Base-by-base conservation (phyloP, 2,888 invertebrate genomes). In the Rapana venosa region DNA sequence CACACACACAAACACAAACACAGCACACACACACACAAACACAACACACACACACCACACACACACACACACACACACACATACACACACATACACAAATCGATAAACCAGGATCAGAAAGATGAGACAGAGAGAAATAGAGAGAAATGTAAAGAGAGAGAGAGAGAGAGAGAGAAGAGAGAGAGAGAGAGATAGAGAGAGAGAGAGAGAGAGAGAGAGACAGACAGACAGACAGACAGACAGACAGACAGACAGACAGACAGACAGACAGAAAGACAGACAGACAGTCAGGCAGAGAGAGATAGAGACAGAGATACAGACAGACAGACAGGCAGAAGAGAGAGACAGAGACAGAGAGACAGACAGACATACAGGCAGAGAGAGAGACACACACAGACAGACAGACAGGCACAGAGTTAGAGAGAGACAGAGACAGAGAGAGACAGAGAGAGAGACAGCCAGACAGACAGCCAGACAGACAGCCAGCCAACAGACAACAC, bases 181-280 rank as follows among this genome's bases (percentile, higher is more conserved):
- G 84, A 84, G 5, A 83, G 83, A 83, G 83, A 83, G 83, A 32
- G 83, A 32, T 26, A 83, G 83, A 83, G 85, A 85, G 85, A 47
- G 47, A 85, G 36, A 85, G 85, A 85, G 85, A 85, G 85, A 85
- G 47, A 58, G 85, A 85, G 58, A 85, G 85, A 85, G 85, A 85
- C 47, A 85, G 85, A 85, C 32, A 84, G 66, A 66, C 20, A 66
- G 66, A 66, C 20, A 66, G 81, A 81, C 15, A 81, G 81, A 81
- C 11, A 81, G 35, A 35, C 15, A 81, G 35, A 81, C 20, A 35
- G 35, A 81, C 15, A 35, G 35, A 81, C 35, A 77, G 77, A 77
- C 13, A 77, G 47, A 47, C 47, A 47, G 47, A 47, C 47, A 47
- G 47, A 2, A 47, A 77, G 30, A 22, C 26, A 77, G 77, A 77